Evolutionary conservation across 1,140 invertebrate species (phyloP).

Genomic region (Telenomus remus): DNA sequence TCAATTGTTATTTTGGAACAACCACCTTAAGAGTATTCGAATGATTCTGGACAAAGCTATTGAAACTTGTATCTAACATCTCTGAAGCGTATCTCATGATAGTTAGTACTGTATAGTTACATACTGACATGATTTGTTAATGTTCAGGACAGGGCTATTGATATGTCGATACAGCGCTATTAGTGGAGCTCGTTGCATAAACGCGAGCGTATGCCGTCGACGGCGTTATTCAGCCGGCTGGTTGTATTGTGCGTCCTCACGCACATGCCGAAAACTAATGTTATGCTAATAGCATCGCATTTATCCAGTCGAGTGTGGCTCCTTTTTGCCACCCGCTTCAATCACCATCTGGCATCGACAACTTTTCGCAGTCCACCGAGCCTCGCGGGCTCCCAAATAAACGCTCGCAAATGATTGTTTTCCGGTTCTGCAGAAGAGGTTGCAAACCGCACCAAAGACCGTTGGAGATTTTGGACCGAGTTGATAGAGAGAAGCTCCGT

Average conservation of each 20-base stretch:
- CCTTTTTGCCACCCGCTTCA: slow-evolving; percentile 30
- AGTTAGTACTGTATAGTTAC: slow-evolving; percentile 42
- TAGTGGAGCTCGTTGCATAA: slow-evolving; percentile 42
- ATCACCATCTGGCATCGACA: slow-evolving; percentile 25
- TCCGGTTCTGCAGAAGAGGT: too few relatives aligned
- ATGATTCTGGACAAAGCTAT: slow-evolving; percentile 6
- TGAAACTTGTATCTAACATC: slow-evolving; percentile 23
- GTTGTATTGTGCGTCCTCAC: slow-evolving; percentile 29
- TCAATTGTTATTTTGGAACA: too few relatives aligned
- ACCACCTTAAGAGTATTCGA: too few relatives aligned
- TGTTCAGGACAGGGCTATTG: slow-evolving; percentile 57
- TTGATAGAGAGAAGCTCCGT: too few relatives aligned
- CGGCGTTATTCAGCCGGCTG: slow-evolving; percentile 9
- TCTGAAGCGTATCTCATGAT: slow-evolving; percentile 42
- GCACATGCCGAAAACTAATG: slow-evolving; percentile 52
- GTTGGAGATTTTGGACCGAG: too few relatives aligned
- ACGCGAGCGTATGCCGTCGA: slow-evolving; percentile 21
- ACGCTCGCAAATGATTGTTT: too few relatives aligned
- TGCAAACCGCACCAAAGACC: too few relatives aligned
- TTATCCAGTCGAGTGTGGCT: slow-evolving; percentile 17
- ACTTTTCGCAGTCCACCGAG: neutral
- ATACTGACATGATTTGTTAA: slow-evolving; percentile 53
- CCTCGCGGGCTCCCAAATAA: too few relatives aligned
- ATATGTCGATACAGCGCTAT: slow-evolving; percentile 57
- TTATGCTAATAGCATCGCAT: slow-evolving; percentile 47